Conservation (phyloP, 2,797 vertebrate species). For the Sparus aurata region DNA sequence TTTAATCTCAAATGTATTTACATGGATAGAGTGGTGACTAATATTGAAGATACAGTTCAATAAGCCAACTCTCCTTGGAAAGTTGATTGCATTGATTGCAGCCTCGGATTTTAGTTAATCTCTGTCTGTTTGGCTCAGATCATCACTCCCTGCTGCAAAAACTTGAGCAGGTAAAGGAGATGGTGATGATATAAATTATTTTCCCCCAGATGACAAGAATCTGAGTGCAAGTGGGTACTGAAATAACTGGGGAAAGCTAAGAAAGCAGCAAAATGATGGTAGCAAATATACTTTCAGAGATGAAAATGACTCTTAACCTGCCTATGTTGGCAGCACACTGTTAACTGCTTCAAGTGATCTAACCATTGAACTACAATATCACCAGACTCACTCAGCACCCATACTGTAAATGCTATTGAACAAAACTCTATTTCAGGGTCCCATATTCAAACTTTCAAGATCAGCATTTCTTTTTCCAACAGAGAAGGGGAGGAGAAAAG, state of each 20-base stretch:
- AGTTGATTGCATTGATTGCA: not conserved
- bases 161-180: not conserved
- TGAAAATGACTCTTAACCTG: no score
- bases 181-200: slow-evolving; percentile 3
- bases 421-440: not conserved
- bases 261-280: no score
- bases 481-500: slow-evolving; percentile 25
- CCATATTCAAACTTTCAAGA: not conserved
- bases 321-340: no score
- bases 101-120: not conserved
- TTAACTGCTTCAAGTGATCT: no score
- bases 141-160: not conserved
- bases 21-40: not conserved
- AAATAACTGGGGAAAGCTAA: no score
- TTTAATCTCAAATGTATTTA: not conserved
- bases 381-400: no score
- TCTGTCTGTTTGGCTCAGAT: not conserved
- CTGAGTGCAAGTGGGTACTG: not conserved
- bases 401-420: no score
- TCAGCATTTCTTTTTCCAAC: slow-evolving; percentile 19
- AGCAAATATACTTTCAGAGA: no score
- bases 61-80: not conserved
- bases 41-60: not conserved
- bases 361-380: no score
- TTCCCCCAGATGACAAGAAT: not conserved